Conservation (phyloP, 2,888 invertebrate genomes). For the Arge pagana region DNA sequence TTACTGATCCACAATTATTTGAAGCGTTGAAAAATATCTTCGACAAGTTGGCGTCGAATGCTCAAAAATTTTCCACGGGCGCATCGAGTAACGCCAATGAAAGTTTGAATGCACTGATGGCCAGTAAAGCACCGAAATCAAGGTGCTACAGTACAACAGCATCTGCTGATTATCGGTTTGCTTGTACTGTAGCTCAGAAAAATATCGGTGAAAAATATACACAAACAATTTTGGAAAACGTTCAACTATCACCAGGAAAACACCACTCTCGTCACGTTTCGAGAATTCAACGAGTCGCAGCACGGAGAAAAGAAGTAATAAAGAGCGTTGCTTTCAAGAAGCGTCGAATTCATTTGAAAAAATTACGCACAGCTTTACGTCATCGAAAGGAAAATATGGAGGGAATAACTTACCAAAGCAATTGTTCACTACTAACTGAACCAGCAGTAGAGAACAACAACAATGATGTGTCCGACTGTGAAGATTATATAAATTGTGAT, state of each 20-base stretch:
- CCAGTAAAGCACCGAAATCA: constrained; percentile 31
- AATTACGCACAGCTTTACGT: constrained; percentile 21
- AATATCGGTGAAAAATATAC: constrained; percentile 30
- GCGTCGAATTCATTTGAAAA: constrained; percentile 21
- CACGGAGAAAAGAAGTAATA: constrained; percentile 1
- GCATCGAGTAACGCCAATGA: constrained; percentile 29
- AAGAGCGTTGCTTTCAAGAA: constrained; percentile 14
- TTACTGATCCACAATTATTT: constrained; percentile 4
- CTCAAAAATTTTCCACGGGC: constrained; percentile 4
- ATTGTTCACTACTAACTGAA: constrained; percentile 21
- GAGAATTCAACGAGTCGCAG: constrained; percentile 5
- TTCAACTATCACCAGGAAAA: constrained; percentile 22
- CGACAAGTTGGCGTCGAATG: neutral
- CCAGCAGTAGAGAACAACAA: constrained; percentile 15
- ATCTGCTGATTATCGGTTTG: constrained; percentile 30
- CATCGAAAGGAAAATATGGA: constrained; percentile 24
- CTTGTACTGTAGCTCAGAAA: constrained; percentile 29
- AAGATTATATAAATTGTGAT: too few relatives aligned
- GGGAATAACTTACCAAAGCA: constrained; percentile 26
- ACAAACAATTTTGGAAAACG: constrained; percentile 1
- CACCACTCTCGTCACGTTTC: constrained; percentile 16
- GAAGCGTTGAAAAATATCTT: neutral
- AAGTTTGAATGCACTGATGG: constrained; percentile 30
- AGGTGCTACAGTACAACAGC: constrained; percentile 22
- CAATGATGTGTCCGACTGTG: neutral